phyloP scores from a whole-genome alignment of 1,140 invertebrate genomes.

The Zaprionus vittiger region DNA sequence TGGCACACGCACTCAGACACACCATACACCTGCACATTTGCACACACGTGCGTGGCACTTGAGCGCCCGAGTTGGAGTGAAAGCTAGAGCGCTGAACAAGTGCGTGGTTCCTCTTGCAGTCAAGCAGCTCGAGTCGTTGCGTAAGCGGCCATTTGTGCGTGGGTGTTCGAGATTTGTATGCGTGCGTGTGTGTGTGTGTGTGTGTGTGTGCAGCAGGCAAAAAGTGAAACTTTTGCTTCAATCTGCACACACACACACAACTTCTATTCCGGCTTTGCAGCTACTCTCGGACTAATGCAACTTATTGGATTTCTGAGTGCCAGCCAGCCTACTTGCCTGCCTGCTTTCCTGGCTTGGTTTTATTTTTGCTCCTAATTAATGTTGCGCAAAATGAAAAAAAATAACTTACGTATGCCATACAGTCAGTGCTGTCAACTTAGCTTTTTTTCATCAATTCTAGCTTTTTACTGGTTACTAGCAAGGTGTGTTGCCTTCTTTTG shows the following conservation, averaged over 20 bases:
- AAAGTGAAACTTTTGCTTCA: conserved; percentile 64
- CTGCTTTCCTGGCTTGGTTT: conserved; percentile 36
- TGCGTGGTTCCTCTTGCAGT: conserved; percentile 38
- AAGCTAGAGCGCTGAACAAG: conserved; percentile 39
- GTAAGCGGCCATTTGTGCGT: conserved; percentile 71
- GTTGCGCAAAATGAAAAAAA: conserved; percentile 31
- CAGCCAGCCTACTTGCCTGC: neutral
- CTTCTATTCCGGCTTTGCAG: neutral
- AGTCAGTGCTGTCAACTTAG: neutral
- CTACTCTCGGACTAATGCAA: conserved; percentile 55
- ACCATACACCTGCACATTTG: conserved; percentile 45
- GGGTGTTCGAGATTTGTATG: conserved; percentile 61
- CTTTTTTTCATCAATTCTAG: too few species aligned
- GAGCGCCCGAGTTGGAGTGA: conserved; percentile 43
- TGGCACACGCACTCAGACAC: conserved; percentile 44
- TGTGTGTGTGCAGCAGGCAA: conserved; percentile 10
- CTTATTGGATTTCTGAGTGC: conserved; percentile 74
- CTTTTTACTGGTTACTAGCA: neutral
- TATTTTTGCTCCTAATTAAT: conserved; percentile 72
- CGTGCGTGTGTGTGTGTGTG: conserved; percentile 32
- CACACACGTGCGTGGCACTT: conserved; percentile 74
- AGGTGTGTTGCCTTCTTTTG: conserved; percentile 63
- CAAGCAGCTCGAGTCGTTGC: conserved; percentile 33
- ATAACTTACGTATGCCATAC: neutral
- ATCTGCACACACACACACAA: neutral